A percentile compares a stretch with the other conserved stretches of the same genome.
phyloP scores from a whole-genome alignment of 2,113 vertebrate genomes.

The cattle (Bos taurus) region ARS-UCD2.0 NC_037350.1:14924001-14924500 shows the following conservation, averaged over 20 bases:
- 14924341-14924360: neutral
- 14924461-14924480: neutral
- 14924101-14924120: neutral
- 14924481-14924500: too few species aligned
- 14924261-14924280: neutral
- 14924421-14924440: too few species aligned
- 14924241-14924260: neutral
- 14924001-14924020: neutral
- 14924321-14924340: neutral
- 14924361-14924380: neutral
- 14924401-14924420: neutral
- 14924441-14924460: rapidly evolving
- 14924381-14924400: neutral
- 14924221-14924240: rapidly evolving
- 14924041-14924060: neutral
- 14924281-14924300: neutral
- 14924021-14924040: neutral
- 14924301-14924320: neutral
- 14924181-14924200: rapidly evolving
- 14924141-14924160: neutral
- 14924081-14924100: neutral
- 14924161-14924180: neutral
- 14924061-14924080: neutral
- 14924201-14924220: neutral
- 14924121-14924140: neutral